Percentiles rank a stretch among this genome's conserved stretches.
Conservation (phyloP, 2,113 vertebrate genomes). For the Ciconia stormi region DNA sequence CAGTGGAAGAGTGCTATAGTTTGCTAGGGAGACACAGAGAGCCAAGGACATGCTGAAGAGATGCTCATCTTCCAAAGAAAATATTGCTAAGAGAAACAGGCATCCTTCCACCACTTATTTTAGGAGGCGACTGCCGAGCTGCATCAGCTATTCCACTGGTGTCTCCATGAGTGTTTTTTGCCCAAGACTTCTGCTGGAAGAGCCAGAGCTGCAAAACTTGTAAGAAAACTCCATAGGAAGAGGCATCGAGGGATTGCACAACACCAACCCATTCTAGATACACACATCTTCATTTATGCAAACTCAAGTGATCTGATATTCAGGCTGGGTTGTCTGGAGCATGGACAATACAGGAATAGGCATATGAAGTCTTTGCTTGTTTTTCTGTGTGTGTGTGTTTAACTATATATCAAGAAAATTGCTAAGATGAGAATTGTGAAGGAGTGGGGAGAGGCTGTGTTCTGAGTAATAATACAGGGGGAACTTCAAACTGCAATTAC, state of each 20-base stretch:
- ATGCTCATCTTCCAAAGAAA: not conserved
- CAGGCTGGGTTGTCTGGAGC: not conserved
- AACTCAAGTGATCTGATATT: not conserved
- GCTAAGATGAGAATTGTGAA: not conserved
- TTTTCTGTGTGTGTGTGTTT: not conserved
- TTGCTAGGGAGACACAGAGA: not conserved
- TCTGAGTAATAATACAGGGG: not conserved
- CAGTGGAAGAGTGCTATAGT: not conserved
- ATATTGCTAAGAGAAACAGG: not conserved
- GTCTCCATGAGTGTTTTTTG: not conserved
- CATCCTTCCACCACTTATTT: slow-evolving; percentile 26
- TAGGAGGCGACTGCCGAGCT: not conserved
- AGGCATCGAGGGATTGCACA: not conserved
- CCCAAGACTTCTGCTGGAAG: not conserved
- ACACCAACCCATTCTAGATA: not conserved
- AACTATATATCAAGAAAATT: not conserved
- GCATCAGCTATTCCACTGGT: slow-evolving; percentile 29
- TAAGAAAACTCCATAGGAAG: not conserved
- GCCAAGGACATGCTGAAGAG: not conserved
- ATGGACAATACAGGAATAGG: not conserved
- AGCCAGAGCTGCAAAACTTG: not conserved
- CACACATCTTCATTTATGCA: not conserved
- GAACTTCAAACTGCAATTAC: not conserved
- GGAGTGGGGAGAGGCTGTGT: not conserved
- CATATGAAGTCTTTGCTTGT: not conserved